Evolutionary conservation across 2,888 invertebrate species (phyloP).

Genomic region (Phaonia tiefii): DNA sequence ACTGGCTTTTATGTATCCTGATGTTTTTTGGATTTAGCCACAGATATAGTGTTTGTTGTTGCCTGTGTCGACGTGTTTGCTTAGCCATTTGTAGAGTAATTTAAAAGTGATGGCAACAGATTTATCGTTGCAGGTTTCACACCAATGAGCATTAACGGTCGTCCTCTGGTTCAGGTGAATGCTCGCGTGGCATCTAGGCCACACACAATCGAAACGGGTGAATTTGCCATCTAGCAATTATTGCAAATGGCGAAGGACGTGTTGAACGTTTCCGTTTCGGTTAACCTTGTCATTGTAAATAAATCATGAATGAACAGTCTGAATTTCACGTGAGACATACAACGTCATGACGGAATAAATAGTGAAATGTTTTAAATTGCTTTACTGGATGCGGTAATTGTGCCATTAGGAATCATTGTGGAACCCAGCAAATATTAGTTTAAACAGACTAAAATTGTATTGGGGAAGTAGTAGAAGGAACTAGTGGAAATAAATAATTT

Average conservation of each 20-base stretch:
- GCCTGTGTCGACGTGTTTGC: constrained; percentile 44
- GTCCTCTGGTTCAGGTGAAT: constrained; percentile 58
- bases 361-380: too few species aligned
- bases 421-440: too few species aligned
- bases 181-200: constrained; percentile 47
- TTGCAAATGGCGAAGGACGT: constrained; percentile 48
- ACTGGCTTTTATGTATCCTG: neutral
- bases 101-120: constrained; percentile 65
- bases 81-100: constrained; percentile 61
- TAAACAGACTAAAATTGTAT: too few species aligned
- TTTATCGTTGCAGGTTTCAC: constrained; percentile 62
- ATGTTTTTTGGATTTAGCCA: neutral
- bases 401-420: too few species aligned
- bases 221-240: constrained; percentile 47
- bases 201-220: neutral
- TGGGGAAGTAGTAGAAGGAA: too few species aligned
- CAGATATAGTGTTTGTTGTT: constrained; percentile 18
- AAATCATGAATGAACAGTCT: constrained; percentile 10
- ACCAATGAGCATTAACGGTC: constrained; percentile 62
- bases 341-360: too few species aligned
- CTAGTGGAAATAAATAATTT: too few species aligned
- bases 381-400: too few species aligned
- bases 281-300: constrained; percentile 39
- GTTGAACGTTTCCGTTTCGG: constrained; percentile 27
- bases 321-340: neutral